A percentile compares a stretch with the other conserved stretches of the same genome.
Conservation (phyloP, 2,797 vertebrate genomes). For the Hephaestus fuliginosus region DNA sequence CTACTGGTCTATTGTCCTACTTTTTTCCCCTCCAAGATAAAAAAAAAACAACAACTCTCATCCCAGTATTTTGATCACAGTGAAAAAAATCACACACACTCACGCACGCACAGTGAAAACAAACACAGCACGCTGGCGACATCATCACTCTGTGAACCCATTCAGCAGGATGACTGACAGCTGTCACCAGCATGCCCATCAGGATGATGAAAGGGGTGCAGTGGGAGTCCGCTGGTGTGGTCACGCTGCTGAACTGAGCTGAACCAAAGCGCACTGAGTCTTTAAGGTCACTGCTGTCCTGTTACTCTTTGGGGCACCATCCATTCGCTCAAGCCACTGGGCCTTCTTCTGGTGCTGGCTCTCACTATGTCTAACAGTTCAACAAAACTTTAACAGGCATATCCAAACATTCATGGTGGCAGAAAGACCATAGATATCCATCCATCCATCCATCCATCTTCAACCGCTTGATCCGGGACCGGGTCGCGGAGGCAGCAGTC, state of each 20-base stretch:
- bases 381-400: neutral
- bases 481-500: too few species aligned
- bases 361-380: neutral
- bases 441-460: too few species aligned
- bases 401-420: neutral
- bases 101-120: constrained; percentile 24
- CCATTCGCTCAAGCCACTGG: neutral
- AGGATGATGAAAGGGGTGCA: constrained; percentile 37
- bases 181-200: constrained; percentile 48
- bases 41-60: neutral
- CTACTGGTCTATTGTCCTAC: neutral
- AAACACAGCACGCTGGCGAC: constrained; percentile 39
- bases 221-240: constrained; percentile 31
- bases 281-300: constrained; percentile 17
- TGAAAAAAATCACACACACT: constrained; percentile 19
- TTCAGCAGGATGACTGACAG: constrained; percentile 56
- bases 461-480: too few species aligned
- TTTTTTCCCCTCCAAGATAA: constrained; percentile 11
- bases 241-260: constrained; percentile 16
- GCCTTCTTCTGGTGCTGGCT: neutral
- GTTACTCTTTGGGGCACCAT: constrained; percentile 1
- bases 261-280: constrained; percentile 25
- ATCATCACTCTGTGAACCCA: constrained; percentile 19
- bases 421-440: neutral
- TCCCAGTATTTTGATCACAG: neutral